phyloP scores from a whole-genome alignment of 2,797 vertebrate genomes.

The Xerus rutilus region DNA sequence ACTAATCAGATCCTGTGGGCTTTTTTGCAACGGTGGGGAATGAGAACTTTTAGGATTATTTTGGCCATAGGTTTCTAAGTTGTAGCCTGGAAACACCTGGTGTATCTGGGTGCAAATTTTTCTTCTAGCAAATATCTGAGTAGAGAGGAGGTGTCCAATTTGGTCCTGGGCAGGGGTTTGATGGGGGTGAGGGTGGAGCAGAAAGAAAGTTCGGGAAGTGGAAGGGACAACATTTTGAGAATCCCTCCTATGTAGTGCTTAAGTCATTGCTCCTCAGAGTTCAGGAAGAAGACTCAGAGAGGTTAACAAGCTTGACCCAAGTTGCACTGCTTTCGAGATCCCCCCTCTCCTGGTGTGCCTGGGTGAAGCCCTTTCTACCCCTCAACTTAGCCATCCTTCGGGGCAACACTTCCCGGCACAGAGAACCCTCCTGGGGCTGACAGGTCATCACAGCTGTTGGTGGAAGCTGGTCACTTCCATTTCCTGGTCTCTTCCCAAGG shows the following conservation, averaged over 20 bases:
- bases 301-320: neutral
- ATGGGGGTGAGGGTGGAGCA: too few relatives aligned
- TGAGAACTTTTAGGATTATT: neutral
- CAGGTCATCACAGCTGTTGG: neutral
- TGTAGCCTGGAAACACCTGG: constrained; percentile 32
- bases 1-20: constrained; percentile 60
- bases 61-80: neutral
- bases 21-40: neutral
- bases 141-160: neutral
- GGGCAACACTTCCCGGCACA: neutral
- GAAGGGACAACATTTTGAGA: neutral
- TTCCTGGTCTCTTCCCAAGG: constrained; percentile 62
- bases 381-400: neutral
- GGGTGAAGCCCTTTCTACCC: rapidly evolving
- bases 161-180: neutral
- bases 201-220: neutral
- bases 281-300: neutral
- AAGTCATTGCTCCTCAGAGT: neutral
- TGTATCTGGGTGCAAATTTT: neutral
- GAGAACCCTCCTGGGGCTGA: neutral
- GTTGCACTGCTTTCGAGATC: neutral
- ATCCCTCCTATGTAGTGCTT: neutral
- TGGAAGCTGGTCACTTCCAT: constrained; percentile 2
- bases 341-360: neutral
- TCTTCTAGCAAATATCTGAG: neutral